phyloP scores from a whole-genome alignment of 2,113 vertebrate species.

The Poeciliopsis turrubarensis region DNA sequence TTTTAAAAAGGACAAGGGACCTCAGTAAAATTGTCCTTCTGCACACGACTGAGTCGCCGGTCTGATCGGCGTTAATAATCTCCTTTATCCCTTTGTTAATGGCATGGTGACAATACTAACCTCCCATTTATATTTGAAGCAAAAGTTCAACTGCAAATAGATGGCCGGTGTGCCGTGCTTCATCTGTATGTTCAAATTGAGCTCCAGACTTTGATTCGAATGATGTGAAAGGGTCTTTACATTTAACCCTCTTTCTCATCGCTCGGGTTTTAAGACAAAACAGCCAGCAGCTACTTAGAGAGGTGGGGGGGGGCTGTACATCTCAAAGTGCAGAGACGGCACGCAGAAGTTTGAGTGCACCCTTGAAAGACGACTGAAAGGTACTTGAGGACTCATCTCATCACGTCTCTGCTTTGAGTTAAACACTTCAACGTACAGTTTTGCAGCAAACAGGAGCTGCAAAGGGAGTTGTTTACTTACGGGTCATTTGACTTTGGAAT shows the following conservation, averaged over 20 bases:
- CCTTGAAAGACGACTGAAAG: constrained; percentile 68
- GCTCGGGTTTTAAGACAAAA: constrained; percentile 63
- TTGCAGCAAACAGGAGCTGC: constrained; percentile 3
- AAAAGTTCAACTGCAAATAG: constrained; percentile 74
- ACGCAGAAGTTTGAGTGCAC: constrained; percentile 67
- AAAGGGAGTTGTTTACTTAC: constrained; percentile 82
- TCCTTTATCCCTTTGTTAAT: constrained; percentile 77
- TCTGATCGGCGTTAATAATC: constrained; percentile 79
- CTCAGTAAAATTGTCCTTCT: constrained; percentile 75
- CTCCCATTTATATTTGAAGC: constrained; percentile 76
- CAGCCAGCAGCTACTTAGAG: constrained; percentile 41
- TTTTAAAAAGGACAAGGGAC: constrained; percentile 66
- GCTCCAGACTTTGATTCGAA: constrained; percentile 73
- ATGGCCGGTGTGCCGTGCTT: constrained; percentile 49
- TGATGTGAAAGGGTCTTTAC: constrained; percentile 54
- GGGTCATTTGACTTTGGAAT: constrained; percentile 98
- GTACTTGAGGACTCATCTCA: constrained; percentile 57
- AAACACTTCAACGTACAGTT: constrained; percentile 32
- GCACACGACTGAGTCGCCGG: constrained; percentile 68
- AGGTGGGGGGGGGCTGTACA: constrained; percentile 40
- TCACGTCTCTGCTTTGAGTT: constrained; percentile 51
- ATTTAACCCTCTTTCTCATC: constrained; percentile 72
- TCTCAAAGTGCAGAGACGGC: constrained; percentile 44
- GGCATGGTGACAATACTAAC: constrained; percentile 63
- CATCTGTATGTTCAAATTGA: constrained; percentile 60